Percentiles rank a stretch among this genome's conserved stretches.
Evolutionary conservation across 2,888 invertebrate genomes (phyloP).

Genomic region (Eumacrocentrus americanus): DNA sequence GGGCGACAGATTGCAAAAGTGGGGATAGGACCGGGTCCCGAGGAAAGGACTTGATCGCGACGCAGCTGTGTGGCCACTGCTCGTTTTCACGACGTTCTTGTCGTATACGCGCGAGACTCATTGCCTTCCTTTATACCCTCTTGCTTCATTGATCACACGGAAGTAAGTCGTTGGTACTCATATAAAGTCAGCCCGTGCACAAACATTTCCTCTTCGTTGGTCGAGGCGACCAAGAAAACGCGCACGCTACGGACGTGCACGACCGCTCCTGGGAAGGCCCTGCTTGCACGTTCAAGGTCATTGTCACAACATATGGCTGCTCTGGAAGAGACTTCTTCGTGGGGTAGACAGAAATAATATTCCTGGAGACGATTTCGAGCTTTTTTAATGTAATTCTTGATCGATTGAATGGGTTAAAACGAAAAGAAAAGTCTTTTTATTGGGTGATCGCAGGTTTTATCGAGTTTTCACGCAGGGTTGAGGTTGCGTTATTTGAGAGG

Average conservation of each 20-base stretch:
- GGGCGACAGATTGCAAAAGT: conserved; percentile 24
- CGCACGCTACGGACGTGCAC: neutral
- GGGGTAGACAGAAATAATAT: neutral
- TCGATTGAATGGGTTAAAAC: too few species aligned
- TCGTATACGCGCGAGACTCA: neutral
- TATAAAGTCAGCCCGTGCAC: too few species aligned
- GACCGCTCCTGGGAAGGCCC: neutral
- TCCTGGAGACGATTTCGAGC: neutral
- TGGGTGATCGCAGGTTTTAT: too few species aligned
- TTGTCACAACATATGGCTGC: conserved; percentile 35
- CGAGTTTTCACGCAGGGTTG: too few species aligned
- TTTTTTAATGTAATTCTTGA: too few species aligned
- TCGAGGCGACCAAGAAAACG: neutral
- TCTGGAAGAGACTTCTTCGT: neutral
- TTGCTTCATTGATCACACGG: neutral
- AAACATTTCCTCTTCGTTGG: neutral
- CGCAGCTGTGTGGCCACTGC: conserved; percentile 27
- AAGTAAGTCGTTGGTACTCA: too few species aligned
- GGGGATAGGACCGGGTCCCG: conserved; percentile 28
- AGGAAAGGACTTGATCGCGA: conserved; percentile 40
- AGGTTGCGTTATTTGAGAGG: too few species aligned
- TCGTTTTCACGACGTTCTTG: conserved; percentile 21
- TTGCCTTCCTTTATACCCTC: neutral
- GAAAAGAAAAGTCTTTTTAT: too few species aligned
- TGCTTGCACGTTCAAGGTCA: conserved; percentile 38